These are phyloP conservation scores for Melozone crissalis DNA, from an alignment of 2,113 vertebrate genomes.

Conservation along the genomic window DNA sequence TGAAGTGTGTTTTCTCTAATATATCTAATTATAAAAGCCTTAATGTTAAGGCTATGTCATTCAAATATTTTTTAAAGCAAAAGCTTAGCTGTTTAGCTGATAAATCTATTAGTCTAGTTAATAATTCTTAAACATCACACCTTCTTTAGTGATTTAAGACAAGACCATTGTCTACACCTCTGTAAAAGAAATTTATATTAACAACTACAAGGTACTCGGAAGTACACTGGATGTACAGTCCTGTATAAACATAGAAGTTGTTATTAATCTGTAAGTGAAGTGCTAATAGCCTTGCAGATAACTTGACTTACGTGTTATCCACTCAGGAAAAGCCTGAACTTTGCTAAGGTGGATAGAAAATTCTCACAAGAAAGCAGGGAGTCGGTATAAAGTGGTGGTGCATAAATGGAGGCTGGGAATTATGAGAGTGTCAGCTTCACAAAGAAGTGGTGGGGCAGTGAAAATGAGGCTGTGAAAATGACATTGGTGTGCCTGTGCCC, in stretches of 20 bases:
- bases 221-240: not conserved
- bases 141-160: not conserved
- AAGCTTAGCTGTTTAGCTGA: not conserved
- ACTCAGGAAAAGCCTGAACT: not conserved
- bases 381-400: accelerated
- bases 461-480: not conserved
- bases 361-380: not conserved
- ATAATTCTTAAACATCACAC: not conserved
- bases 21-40: not conserved
- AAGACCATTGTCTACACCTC: not conserved
- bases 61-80: not conserved
- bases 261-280: not conserved
- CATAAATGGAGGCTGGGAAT: not conserved
- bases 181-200: not conserved
- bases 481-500: not conserved
- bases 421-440: not conserved
- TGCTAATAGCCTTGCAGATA: not conserved
- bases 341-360: not conserved
- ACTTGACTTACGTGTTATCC: not conserved
- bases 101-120: not conserved
- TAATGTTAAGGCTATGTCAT: not conserved
- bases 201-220: not conserved
- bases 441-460: not conserved
- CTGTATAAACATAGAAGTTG: not conserved
- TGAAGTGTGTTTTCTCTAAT: not conserved